Base-by-base conservation (phyloP, 2,797 vertebrate species). In the Rhynchotus rufescens region DNA sequence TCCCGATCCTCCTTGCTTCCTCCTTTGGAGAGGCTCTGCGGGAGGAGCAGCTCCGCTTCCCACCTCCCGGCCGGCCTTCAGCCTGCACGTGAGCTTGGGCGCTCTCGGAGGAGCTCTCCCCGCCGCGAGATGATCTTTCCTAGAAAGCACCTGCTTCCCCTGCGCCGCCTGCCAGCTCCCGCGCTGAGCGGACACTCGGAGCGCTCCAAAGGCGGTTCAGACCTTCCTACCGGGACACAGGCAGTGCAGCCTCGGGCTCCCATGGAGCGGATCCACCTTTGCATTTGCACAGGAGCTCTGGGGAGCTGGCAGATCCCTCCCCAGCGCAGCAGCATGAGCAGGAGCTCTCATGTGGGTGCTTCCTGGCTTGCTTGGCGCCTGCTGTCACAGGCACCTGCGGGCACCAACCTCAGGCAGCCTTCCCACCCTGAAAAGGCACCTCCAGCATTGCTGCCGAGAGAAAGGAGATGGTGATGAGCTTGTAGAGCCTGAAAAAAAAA, bases 41-140 rank as follows among this genome's bases (percentile, higher is more conserved):
- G 47, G 22, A 54, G 28, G 52, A 54, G 28, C 52, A 9, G 28
- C 52, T n/a, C 51, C 51, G 73, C 60, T 2, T 34, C 52, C 44
- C 0, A 2, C 62, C 83, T 86, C 30, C 61, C 52, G 32, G 17
- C 3, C 36, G 42, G 32, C 3, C 42, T 65, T 73, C 3, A 4
- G 49, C n/a, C 44, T 14, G 49, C 51, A 60, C 2, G 1, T 4
- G 3, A 23, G 4, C 69, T 4, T 15, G 1, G 2, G 21, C 15
- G 69, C 60, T 40, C 72, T 19, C 32, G 15, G 22, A 23, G n/a
- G 0, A 10, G 15, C 5, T 54, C 26, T 38, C 10, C 6, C 22
- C 30, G 44, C n/a, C 11, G 5, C 10, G 16, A 72, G 71, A 61
- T 20, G 19, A 3, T 16, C 0, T n/a, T 81, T 54, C 40, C 38